Base-by-base conservation (phyloP, 2,113 vertebrate species). In the Actinemys pallida region DNA sequence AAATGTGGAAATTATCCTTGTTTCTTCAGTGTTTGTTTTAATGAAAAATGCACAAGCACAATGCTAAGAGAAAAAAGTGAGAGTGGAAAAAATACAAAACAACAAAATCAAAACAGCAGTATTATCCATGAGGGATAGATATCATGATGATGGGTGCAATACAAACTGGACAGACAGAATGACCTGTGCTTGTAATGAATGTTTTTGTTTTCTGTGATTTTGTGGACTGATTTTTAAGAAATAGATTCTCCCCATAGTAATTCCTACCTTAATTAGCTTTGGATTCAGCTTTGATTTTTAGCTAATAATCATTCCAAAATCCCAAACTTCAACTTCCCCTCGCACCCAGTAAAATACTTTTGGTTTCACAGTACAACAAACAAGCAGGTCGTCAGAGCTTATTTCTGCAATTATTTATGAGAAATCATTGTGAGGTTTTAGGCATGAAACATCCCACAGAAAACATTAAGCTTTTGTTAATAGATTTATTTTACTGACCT, bases 401-500 rank as follows among this genome's bases (percentile, higher is more conserved):
- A 87, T 57, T 90, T 27, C 75, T 31, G 78, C 1, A 47, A 82
- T 86, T 50, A 57, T 85, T 95, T 95, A 84, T 89, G 9, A 86
- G 75, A 93, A 88, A 57, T 56, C 2, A 78, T 50, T 78, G 4
- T 81, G 79, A 78, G 53, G n/a, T 59, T 94, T 87, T 93, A 83
- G 2, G 35, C 45, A 84, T 86, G 88, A 13, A 62, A 57, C 72
- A 83, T 88, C 57, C 7, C 24, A 20, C 8, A 54, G 49, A 90
- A 95, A 95, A 95, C 12, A 72, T 86, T 86, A 95, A 7, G 0
- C 39, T 95, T 96, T 96, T 92, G 42, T 97, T 95, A 97, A 96
- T 59, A 96, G 54, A 86, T 92, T 97, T 94, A 92, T 97, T 96
- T 97, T 94, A 81, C 45, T 97, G 94, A 92, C 53, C 88, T 94